phyloP scores from a whole-genome alignment of 2,888 invertebrate genomes.

The Belgica antarctica region DNA sequence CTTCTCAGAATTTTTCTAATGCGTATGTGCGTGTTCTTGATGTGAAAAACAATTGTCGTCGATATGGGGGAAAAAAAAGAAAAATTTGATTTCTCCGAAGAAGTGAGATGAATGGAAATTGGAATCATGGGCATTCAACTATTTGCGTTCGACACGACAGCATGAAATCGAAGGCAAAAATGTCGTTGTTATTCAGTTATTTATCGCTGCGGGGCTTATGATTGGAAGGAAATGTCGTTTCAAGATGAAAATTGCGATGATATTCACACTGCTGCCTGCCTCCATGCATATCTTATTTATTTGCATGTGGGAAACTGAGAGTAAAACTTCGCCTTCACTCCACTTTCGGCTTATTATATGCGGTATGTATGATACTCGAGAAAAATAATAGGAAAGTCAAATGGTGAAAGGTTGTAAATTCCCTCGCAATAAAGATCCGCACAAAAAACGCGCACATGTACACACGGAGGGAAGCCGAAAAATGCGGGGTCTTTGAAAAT shows the following conservation, averaged over 20 bases:
- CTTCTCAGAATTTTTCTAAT: too few species aligned
- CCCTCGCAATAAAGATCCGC: background rate
- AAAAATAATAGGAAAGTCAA: constrained; percentile 7
- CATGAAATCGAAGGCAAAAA: constrained; percentile 40
- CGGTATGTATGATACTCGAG: background rate
- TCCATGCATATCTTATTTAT: constrained; percentile 1
- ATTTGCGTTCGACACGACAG: background rate
- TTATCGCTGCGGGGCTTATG: constrained; percentile 40
- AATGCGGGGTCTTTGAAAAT: background rate
- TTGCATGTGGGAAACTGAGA: background rate
- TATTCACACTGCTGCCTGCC: background rate
- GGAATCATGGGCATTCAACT: constrained; percentile 1
- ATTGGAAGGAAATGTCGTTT: constrained; percentile 41
- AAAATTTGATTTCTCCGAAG: background rate
- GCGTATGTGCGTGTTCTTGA: background rate
- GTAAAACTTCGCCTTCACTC: background rate
- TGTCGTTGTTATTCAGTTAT: constrained; percentile 38
- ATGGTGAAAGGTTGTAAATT: constrained; percentile 1
- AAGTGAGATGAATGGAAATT: background rate
- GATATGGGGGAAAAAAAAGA: background rate
- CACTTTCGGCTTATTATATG: background rate
- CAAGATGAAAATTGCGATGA: background rate
- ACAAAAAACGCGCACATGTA: background rate
- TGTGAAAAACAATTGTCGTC: constrained; percentile 29
- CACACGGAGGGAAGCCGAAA: background rate